Evolutionary conservation across 2,797 vertebrate species (phyloP).

Genomic region (Distichodus sexfasciatus): DNA sequence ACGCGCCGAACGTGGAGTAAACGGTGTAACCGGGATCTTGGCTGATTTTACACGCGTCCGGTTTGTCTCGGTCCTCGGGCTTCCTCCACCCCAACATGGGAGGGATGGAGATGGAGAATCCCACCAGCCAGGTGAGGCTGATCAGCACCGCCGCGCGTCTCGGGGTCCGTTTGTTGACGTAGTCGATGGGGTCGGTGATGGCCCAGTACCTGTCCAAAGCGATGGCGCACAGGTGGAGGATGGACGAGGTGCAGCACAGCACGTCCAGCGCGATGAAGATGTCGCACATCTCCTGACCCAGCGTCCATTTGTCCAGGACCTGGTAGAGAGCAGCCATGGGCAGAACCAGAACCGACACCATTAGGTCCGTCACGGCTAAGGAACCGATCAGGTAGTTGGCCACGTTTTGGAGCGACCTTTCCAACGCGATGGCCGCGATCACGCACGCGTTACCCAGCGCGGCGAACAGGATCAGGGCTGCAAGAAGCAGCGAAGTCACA

Average conservation of each 20-base stretch:
- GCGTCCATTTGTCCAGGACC: conserved; percentile 96
- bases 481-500: conserved; percentile 87
- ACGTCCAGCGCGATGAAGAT: conserved; percentile 96
- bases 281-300: conserved; percentile 93
- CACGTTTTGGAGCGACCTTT: conserved; percentile 95
- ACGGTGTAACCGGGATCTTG: conserved; percentile 96
- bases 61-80: conserved; percentile 89
- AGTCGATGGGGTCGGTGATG: conserved; percentile 96
- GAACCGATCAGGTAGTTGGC: conserved; percentile 98
- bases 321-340: conserved; percentile 98
- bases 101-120: conserved; percentile 96
- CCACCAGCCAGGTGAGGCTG: conserved; percentile 93
- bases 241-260: conserved; percentile 96
- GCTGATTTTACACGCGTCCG: conserved; percentile 92
- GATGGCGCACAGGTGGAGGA: conserved; percentile 96
- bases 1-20: conserved; percentile 97
- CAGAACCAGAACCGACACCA: conserved; percentile 95
- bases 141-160: conserved; percentile 88
- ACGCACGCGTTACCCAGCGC: conserved; percentile 95
- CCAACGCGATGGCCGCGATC: conserved; percentile 90
- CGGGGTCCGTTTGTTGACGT: conserved; percentile 95
- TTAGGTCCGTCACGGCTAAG: conserved; percentile 93
- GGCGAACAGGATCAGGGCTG: conserved; percentile 88
- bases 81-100: conserved; percentile 98
- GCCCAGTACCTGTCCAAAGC: conserved; percentile 98